These are phyloP conservation scores for Ditula angustiorana DNA, from an alignment of 2,888 invertebrate species.

Conservation along the genomic window DNA sequence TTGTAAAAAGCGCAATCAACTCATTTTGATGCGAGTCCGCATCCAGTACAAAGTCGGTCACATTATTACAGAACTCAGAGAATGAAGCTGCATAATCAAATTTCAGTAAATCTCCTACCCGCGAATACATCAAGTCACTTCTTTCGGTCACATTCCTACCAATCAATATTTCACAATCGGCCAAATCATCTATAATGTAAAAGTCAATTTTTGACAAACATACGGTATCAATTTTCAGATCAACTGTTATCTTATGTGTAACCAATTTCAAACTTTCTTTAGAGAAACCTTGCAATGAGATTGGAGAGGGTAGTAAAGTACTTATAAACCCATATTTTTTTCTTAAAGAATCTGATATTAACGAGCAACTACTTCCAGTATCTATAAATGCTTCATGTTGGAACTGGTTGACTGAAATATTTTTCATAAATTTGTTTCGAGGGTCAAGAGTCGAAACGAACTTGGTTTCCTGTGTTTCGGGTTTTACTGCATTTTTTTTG, in stretches of 20 bases:
- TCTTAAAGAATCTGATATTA: no score
- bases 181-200: not conserved
- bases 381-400: not conserved
- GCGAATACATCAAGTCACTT: slow-evolving; percentile 1
- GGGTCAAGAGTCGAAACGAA: not conserved
- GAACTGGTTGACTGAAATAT: not conserved
- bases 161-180: slow-evolving; percentile 7
- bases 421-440: not conserved
- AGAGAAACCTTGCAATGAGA: slow-evolving; percentile 3
- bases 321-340: not conserved
- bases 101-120: not conserved
- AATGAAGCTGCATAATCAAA: not conserved
- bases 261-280: not conserved
- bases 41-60: not conserved
- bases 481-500: not conserved
- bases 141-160: slow-evolving; percentile 1
- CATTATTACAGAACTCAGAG: not conserved
- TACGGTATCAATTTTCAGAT: not conserved
- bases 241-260: not conserved
- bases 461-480: not conserved
- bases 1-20: not conserved
- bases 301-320: not conserved
- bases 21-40: slow-evolving; percentile 4
- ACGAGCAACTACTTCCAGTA: no score
- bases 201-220: not conserved